Conservation (phyloP, 2,888 invertebrate genomes). For the Rosalia funebris region DNA sequence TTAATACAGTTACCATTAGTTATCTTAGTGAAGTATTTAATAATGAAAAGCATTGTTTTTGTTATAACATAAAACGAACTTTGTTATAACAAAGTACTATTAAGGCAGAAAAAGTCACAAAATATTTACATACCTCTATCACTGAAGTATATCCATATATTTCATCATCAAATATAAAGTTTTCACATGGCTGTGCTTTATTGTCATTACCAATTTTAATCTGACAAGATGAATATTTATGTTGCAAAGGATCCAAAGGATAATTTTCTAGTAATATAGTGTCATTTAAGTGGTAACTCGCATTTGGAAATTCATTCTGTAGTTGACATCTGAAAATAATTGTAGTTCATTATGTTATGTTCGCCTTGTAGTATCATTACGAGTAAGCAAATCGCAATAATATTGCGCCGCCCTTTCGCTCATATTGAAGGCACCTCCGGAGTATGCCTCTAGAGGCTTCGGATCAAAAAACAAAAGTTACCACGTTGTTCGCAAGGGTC, state of each 20-base stretch:
- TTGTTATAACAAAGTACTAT: background rate
- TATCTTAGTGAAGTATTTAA: too few relatives aligned
- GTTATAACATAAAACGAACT: too few relatives aligned
- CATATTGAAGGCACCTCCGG: too few relatives aligned
- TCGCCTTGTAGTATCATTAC: too few relatives aligned
- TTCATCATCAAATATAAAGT: slow-evolving; percentile 71
- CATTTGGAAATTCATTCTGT: slow-evolving; percentile 68
- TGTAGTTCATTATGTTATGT: too few relatives aligned
- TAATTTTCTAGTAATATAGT: slow-evolving; percentile 66
- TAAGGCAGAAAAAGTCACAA: background rate
- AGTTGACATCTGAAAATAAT: slow-evolving; percentile 69
- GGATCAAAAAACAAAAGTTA: too few relatives aligned
- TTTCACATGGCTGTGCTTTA: slow-evolving; percentile 64
- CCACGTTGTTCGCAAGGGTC: too few relatives aligned
- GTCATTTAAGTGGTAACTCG: slow-evolving; percentile 65
- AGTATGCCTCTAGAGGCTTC: too few relatives aligned
- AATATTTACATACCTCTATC: slow-evolving; percentile 75
- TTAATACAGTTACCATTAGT: too few relatives aligned
- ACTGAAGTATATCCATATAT: slow-evolving; percentile 72
- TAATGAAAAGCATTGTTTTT: too few relatives aligned
- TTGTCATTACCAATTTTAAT: slow-evolving; percentile 65
- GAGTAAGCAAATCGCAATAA: too few relatives aligned
- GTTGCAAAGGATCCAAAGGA: slow-evolving; percentile 65
- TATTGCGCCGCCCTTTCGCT: too few relatives aligned
- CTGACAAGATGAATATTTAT: slow-evolving; percentile 67